A percentile compares a stretch with the other conserved stretches of the same genome.
Conservation (phyloP, 2,113 vertebrate species). For the Illadopsis cleaveri region DNA sequence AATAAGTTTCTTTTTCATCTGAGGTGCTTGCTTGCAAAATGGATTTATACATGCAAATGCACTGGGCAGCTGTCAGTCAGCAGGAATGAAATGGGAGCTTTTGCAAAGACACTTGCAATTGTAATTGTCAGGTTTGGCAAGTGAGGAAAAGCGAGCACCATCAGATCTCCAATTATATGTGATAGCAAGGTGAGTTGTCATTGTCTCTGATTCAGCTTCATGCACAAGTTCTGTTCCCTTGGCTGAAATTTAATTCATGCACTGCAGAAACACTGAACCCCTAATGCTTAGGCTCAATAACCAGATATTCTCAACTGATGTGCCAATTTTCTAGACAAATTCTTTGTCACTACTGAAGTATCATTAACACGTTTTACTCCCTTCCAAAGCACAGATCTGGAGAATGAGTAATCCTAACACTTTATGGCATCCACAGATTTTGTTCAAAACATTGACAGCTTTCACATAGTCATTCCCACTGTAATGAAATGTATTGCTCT, state of each 20-base stretch:
- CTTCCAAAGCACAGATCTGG: constrained; percentile 53
- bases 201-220: background rate
- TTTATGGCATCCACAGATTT: constrained; percentile 56
- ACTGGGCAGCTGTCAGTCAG: constrained; percentile 23
- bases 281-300: background rate
- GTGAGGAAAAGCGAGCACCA: background rate
- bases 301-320: background rate
- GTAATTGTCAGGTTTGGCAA: background rate
- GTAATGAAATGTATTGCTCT: constrained; percentile 37
- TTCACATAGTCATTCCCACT: constrained; percentile 48
- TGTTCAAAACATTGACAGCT: constrained; percentile 61
- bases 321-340: constrained; percentile 19
- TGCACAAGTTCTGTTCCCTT: background rate
- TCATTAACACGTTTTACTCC: constrained; percentile 42
- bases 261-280: background rate
- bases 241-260: background rate
- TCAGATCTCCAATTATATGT: background rate
- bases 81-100: background rate
- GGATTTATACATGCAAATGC: background rate
- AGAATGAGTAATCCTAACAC: constrained; percentile 51
- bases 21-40: background rate
- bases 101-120: background rate
- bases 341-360: constrained; percentile 10
- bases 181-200: background rate
- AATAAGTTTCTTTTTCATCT: background rate